Evolutionary conservation across 2,888 invertebrate species (phyloP), one percentile per base, ranked within the genome.

Genomic region (Ryuthela nishihirai): DNA sequence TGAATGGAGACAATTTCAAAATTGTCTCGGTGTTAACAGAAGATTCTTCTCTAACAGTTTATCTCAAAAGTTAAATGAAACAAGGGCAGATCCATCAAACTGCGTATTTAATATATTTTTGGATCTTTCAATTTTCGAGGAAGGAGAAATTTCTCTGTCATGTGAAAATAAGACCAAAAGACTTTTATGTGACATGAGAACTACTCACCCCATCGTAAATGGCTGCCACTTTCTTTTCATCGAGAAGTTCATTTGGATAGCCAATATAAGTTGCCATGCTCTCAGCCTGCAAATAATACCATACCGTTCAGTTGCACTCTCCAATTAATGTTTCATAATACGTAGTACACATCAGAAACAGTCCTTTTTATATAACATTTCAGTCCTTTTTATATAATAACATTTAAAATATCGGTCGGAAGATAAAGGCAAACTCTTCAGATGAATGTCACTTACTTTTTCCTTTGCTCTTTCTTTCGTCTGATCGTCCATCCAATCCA

Each of bases 401-500:
- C 29, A 1, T n/a, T n/a, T 10, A 29, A 29, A 10, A 10, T 29
- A 29, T 29, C 7, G 12, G 12, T 29, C 7, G 7, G 29, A 29
- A 9, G 12, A 29, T 29, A 9, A 7, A 7, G 12, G 7, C 29
- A 29, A 29, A 29, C 12, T 29, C 12, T 29, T 9, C 7, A n/a
- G 15, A 47, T 2, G 18, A 32, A 23, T n/a, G 12, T 24, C 24
- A 38, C 41, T 39, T 34, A 56, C 64, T 21, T 64, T 64, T 38
- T 54, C 58, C 35, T 67, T 69, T 5, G 75, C 75, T 43, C 71
- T 56, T 34, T 41, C 39, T 34, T 52, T 53, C 0, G 95, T 95
- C 65, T 79, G 76, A 0, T 82, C 82, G 71, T 95, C 94, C 94
- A 97, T 95, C 95, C 95, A 97, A 40, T 86, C 85, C 6, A 92